phyloP scores from a whole-genome alignment of 53 echinoderm and acorn worm genomes.

The Echinarachnius parma region DNA sequence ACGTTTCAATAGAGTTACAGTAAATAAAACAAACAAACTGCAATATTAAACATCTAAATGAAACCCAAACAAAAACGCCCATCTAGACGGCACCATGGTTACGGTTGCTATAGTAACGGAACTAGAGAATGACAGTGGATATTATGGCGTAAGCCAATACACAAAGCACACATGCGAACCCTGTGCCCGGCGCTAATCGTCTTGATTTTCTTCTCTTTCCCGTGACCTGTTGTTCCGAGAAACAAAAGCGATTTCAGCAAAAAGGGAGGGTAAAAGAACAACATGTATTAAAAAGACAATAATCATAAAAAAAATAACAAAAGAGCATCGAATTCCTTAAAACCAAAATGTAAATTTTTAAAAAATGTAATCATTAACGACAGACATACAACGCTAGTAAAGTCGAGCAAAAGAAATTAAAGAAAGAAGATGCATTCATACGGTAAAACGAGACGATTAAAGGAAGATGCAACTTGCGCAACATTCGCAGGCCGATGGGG shows the following conservation, averaged over 20 bases:
- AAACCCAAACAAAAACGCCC: neutral
- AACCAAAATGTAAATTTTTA: too few species aligned
- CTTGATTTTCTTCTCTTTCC: slow-evolving; percentile 87
- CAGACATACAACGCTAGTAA: too few species aligned
- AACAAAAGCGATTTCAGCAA: slow-evolving; percentile 36
- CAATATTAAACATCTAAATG: too few species aligned
- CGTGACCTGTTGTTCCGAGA: slow-evolving; percentile 30
- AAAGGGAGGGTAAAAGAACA: slow-evolving; percentile 31
- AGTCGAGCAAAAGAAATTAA: too few species aligned
- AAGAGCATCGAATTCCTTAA: too few species aligned
- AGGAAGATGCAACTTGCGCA: too few species aligned
- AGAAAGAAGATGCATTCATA: too few species aligned
- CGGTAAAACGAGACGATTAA: too few species aligned
- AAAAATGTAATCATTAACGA: too few species aligned
- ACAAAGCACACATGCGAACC: slow-evolving; percentile 86
- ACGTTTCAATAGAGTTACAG: neutral
- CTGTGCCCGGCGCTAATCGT: slow-evolving; percentile 98
- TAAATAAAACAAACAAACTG: neutral
- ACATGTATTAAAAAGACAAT: slow-evolving; percentile 46
- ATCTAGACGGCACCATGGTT: neutral
- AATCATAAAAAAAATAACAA: too few species aligned
- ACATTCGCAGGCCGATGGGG: too few species aligned
- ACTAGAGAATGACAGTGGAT: too few species aligned
- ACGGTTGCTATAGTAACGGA: neutral
- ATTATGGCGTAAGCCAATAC: slow-evolving; percentile 9